Base-by-base conservation (phyloP, 2,113 vertebrate species). In the Mobula hypostoma region DNA sequence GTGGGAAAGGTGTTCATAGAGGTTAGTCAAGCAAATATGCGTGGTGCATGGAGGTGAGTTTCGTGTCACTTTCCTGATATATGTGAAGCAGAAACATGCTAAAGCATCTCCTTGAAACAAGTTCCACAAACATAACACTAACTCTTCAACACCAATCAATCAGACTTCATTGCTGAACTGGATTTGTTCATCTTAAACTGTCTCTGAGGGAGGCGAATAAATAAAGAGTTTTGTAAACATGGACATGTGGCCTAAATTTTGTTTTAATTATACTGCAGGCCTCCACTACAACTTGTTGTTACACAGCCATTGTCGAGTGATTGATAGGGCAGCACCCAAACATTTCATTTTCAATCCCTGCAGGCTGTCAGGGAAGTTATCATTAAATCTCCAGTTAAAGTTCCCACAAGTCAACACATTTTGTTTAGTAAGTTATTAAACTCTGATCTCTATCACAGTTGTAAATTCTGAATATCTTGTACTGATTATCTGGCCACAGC, bases 361-460 rank as follows among this genome's bases (percentile, higher is more conserved):
- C 32, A 70, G 90, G 66, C 90, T 48, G 19, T 66, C 29, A 90
- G 21, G 68, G 90, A 14, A 74, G n/a, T 48, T 93, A 93, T 93
- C 90, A 74, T 93, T 48, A 70, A 93, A 93, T 93, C 90, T 93
- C 90, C 24, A 70, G 32, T 48, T 93, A 93, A 91, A 66, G 85
- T 93, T 93, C 90, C 68, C 27, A 32, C 90, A 93, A 85, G 40
- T 56, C 82, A 85, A 93, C 68, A 70, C 90, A 40, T 93, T 74
- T 74, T 27, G 29, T 90, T 32, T 32, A 32, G 61, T 72, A 68
- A 68, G n/a, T 93, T 63, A 93, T 93, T 93, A 93, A 72, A 74
- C 90, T 48, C 66, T 48, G 90, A 92, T 92, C n/a, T 61, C 9
- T 92, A 93, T 72, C 90, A 93, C 85, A 66, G 63, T 32, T 66